Conservation (phyloP, 2,888 invertebrate genomes). For the Dryococelus australis region DNA sequence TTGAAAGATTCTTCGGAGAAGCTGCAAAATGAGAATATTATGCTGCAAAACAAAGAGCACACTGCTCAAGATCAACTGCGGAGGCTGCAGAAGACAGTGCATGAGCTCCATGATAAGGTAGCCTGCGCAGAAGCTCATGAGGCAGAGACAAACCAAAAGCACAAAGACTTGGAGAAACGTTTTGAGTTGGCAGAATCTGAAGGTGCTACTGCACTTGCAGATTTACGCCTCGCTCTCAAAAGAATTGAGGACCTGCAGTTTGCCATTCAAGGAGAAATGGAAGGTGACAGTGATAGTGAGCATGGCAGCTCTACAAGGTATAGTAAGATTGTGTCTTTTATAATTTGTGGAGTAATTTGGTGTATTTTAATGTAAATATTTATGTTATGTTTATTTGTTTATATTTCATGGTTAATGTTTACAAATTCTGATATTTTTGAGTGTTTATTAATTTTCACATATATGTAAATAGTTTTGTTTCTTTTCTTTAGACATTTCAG, state of each 20-base stretch:
- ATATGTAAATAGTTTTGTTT: too few species aligned
- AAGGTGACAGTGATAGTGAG: slow-evolving; percentile 37
- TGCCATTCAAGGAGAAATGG: slow-evolving; percentile 83
- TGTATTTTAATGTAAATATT: too few species aligned
- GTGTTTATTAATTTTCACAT: too few species aligned
- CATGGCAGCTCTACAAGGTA: slow-evolving; percentile 35
- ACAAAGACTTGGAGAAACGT: slow-evolving; percentile 78
- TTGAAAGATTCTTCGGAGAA: slow-evolving; percentile 78
- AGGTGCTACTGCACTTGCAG: slow-evolving; percentile 74
- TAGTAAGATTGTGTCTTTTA: neutral
- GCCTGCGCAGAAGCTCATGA: slow-evolving; percentile 74
- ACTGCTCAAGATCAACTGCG: slow-evolving; percentile 80
- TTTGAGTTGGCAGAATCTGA: slow-evolving; percentile 76
- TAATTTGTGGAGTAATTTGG: too few species aligned
- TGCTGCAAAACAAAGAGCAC: slow-evolving; percentile 75
- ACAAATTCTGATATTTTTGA: too few species aligned
- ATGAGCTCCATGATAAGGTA: slow-evolving; percentile 82
- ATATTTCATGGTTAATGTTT: too few species aligned
- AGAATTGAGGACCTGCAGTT: slow-evolving; percentile 91
- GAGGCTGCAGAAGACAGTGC: slow-evolving; percentile 73
- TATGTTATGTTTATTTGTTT: too few species aligned
- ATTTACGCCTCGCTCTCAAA: slow-evolving; percentile 86
- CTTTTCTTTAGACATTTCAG: too few species aligned
- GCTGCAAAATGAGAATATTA: slow-evolving; percentile 73
- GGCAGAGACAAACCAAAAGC: slow-evolving; percentile 75